A percentile compares a stretch with the other conserved stretches of the same genome.
These are phyloP conservation scores for Empidonax traillii DNA, from an alignment of 2,113 vertebrate genomes.

Conservation along the genomic window DNA sequence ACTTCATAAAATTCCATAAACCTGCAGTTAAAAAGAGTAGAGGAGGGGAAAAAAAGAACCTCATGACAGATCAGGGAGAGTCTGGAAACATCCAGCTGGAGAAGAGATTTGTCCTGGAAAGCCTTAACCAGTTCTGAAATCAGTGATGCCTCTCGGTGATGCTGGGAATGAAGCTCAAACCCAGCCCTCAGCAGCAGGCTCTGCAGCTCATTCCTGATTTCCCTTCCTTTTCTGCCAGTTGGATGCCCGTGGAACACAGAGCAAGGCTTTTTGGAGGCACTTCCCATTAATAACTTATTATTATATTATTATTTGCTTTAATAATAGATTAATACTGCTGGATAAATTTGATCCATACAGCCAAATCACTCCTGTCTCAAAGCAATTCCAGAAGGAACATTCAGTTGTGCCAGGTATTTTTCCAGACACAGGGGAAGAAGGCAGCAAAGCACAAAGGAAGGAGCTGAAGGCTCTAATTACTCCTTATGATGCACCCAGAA, in stretches of 20 bases:
- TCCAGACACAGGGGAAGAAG: background rate
- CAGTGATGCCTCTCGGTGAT: background rate
- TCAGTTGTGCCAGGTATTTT: background rate
- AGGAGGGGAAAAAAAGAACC: background rate
- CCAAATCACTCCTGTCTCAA: background rate
- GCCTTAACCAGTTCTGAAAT: background rate
- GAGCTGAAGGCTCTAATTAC: background rate
- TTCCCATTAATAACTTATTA: background rate
- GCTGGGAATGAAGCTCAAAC: background rate
- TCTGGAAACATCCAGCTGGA: slow-evolving; percentile 56
- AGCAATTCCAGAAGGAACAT: background rate
- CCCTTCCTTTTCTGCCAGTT: background rate
- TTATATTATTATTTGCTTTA: background rate
- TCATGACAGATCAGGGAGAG: slow-evolving; percentile 4
- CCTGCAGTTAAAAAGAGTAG: slow-evolving; percentile 11
- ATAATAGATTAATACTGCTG: background rate
- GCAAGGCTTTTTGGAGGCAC: background rate
- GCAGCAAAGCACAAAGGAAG: background rate
- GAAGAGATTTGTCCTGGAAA: slow-evolving; percentile 33
- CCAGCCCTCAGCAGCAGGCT: background rate
- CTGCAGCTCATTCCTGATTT: slow-evolving; percentile 28
- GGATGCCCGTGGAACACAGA: background rate
- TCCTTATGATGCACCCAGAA: background rate
- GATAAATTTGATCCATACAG: background rate
- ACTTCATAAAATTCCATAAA: slow-evolving; percentile 59